These are phyloP conservation scores for Euwallacea fornicatus DNA, from an alignment of 1,140 invertebrate genomes.

Conservation along the genomic window DNA sequence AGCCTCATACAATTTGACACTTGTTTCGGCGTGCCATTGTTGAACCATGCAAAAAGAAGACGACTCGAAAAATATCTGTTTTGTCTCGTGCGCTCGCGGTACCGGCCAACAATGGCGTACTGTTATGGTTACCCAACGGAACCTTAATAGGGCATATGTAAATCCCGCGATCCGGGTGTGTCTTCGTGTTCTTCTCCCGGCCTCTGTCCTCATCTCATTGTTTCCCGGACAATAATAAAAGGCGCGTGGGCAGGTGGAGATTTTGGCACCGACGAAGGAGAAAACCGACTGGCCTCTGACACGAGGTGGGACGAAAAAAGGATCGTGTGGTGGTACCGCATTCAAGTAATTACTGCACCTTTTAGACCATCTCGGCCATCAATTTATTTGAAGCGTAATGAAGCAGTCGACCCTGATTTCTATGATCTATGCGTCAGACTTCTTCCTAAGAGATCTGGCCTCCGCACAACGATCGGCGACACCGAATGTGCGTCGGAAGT, in stretches of 20 bases:
- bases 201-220: constrained; percentile 23
- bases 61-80: neutral
- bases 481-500: too few species aligned
- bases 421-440: too few species aligned
- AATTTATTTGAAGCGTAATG: too few species aligned
- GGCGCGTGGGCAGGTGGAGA: constrained; percentile 28
- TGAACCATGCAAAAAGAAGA: constrained; percentile 1
- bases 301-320: neutral
- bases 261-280: constrained; percentile 27
- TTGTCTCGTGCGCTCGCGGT: neutral
- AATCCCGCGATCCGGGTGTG: constrained; percentile 21
- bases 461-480: too few species aligned
- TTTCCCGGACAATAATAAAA: constrained; percentile 18
- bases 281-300: constrained; percentile 11
- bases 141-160: constrained; percentile 36
- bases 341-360: too few species aligned
- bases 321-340: neutral
- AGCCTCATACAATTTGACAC: constrained; percentile 7
- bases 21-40: constrained; percentile 5
- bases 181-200: constrained; percentile 16
- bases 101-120: constrained; percentile 32
- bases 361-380: too few species aligned
- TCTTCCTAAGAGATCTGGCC: too few species aligned
- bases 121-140: constrained; percentile 34
- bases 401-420: too few species aligned